These are phyloP conservation scores for Drosophila nr. perissopoda DNA, from an alignment of 2,888 invertebrate species.

Conservation along the genomic window DNA sequence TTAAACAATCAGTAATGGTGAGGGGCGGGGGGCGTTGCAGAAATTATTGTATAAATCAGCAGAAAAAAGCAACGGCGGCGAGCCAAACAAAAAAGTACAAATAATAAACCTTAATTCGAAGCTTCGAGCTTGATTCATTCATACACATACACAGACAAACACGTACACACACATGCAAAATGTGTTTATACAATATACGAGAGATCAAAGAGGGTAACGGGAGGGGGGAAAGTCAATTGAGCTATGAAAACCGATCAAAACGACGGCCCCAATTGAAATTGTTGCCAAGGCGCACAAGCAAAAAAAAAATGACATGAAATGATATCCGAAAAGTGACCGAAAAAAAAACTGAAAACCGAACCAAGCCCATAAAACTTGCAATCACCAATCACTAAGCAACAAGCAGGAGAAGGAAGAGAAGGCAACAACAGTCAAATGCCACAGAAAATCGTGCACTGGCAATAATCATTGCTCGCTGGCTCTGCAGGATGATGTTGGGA, in stretches of 20 bases:
- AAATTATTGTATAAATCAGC: conserved; percentile 75
- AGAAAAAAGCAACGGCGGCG: conserved; percentile 42
- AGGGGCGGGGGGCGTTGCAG: conserved; percentile 22
- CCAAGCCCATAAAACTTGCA: conserved; percentile 60
- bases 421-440: conserved; percentile 61
- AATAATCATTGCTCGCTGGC: conserved; percentile 65
- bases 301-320: conserved; percentile 58
- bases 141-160: conserved; percentile 42
- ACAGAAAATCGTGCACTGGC: conserved; percentile 72
- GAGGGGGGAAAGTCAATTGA: conserved; percentile 55
- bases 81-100: conserved; percentile 39
- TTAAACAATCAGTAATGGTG: conserved; percentile 63
- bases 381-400: conserved; percentile 51
- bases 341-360: conserved; percentile 19
- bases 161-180: conserved; percentile 26
- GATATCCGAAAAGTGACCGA: conserved; percentile 46
- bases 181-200: conserved; percentile 39
- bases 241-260: conserved; percentile 73
- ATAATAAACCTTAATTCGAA: conserved; percentile 77
- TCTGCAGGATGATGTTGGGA: conserved; percentile 30
- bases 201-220: conserved; percentile 29
- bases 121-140: conserved; percentile 75
- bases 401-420: conserved; percentile 17
- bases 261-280: conserved; percentile 65
- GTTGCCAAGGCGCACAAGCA: conserved; percentile 65